phyloP scores from a whole-genome alignment of 2,797 vertebrate species.

The Zalophus californianus region DNA sequence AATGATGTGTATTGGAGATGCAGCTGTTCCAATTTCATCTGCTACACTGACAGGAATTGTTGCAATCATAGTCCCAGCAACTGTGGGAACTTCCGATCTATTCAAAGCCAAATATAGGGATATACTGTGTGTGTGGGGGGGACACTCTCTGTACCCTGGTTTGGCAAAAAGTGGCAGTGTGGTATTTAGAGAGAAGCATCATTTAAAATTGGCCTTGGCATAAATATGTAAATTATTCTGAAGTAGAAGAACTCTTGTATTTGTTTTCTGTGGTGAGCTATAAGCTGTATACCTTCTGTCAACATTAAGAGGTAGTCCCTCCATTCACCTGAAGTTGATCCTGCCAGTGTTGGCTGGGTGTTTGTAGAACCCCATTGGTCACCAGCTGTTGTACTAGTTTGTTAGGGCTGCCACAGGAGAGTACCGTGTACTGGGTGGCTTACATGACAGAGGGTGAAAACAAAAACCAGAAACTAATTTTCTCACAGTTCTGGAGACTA shows the following conservation, averaged over 20 bases:
- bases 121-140: neutral
- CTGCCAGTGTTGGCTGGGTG: neutral
- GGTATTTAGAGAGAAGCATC: neutral
- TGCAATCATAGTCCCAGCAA: slow-evolving; percentile 50
- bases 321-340: neutral
- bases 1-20: slow-evolving; percentile 69
- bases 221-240: neutral
- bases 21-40: slow-evolving; percentile 74
- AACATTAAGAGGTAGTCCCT: neutral
- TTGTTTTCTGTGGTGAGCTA: neutral
- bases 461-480: neutral
- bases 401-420: neutral
- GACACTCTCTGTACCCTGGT: neutral
- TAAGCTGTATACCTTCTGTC: neutral
- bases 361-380: neutral
- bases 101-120: slow-evolving; percentile 37
- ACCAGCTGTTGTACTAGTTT: neutral
- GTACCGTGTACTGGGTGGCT: neutral
- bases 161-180: slow-evolving; percentile 6
- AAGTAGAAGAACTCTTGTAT: slow-evolving; percentile 9
- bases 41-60: slow-evolving; percentile 65
- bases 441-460: neutral
- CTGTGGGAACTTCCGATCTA: slow-evolving; percentile 26
- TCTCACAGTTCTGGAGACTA: neutral
- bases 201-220: slow-evolving; percentile 49